phyloP scores from a whole-genome alignment of 2,888 invertebrate genomes.

The Cheilosia impressa region DNA sequence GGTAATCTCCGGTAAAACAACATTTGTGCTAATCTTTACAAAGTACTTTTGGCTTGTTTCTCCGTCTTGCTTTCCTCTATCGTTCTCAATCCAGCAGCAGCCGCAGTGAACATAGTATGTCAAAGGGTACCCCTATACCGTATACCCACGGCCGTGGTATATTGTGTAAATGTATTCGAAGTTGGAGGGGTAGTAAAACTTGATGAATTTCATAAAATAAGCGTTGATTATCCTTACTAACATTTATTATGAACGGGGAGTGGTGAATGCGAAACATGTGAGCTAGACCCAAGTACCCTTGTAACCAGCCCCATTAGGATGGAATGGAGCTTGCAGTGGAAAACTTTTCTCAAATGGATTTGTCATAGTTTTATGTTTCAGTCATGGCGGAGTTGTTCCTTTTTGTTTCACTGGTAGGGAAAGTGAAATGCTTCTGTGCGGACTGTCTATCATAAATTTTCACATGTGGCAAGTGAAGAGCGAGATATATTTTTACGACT shows the following conservation, averaged over 20 bases:
- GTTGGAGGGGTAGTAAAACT: slow-evolving; percentile 39
- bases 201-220: slow-evolving; percentile 75
- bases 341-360: slow-evolving; percentile 54
- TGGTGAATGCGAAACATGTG: not conserved
- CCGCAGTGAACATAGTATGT: slow-evolving; percentile 14
- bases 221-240: slow-evolving; percentile 73
- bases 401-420: not conserved
- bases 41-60: slow-evolving; percentile 73
- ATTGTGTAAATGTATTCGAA: slow-evolving; percentile 36
- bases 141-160: slow-evolving; percentile 26
- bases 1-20: slow-evolving; percentile 75
- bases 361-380: slow-evolving; percentile 55
- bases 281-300: slow-evolving; percentile 32
- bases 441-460: not conserved
- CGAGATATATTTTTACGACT: slow-evolving; percentile 18
- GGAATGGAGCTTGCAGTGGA: not conserved
- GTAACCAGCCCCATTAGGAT: slow-evolving; percentile 39
- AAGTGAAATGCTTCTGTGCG: slow-evolving; percentile 29
- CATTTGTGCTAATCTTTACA: slow-evolving; percentile 75
- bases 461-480: not conserved
- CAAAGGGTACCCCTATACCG: slow-evolving; percentile 47
- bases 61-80: slow-evolving; percentile 39
- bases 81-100: slow-evolving; percentile 12
- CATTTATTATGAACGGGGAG: slow-evolving; percentile 56
- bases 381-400: slow-evolving; percentile 1